Evolutionary conservation across 1,140 invertebrate genomes (phyloP).

Genomic region (Pogonomyrmex californicus): DNA sequence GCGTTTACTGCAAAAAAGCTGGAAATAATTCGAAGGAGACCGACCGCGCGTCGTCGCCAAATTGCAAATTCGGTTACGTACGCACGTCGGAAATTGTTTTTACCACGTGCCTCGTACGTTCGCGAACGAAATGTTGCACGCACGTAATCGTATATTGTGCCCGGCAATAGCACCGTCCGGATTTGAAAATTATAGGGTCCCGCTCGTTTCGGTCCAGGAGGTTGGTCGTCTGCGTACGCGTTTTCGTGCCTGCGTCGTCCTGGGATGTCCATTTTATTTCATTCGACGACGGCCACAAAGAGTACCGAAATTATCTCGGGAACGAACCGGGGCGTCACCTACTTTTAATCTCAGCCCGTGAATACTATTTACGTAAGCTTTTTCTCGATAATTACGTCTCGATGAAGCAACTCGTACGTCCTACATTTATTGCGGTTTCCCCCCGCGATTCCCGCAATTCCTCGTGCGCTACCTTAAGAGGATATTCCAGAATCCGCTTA

Average conservation of each 20-base stretch:
- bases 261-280: slow-evolving; percentile 28
- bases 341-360: neutral
- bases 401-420: neutral
- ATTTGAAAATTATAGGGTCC: slow-evolving; percentile 22
- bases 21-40: slow-evolving; percentile 30
- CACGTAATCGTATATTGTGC: slow-evolving; percentile 36
- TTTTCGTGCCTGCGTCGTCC: neutral
- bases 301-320: neutral
- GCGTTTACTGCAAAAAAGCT: slow-evolving; percentile 40
- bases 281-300: neutral
- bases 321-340: neutral
- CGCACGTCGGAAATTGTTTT: slow-evolving; percentile 49
- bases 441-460: slow-evolving; percentile 21
- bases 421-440: neutral
- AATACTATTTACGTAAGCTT: slow-evolving; percentile 15
- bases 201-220: neutral
- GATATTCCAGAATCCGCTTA: slow-evolving; percentile 46
- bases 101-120: neutral
- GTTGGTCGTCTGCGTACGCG: neutral
- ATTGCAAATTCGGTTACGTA: slow-evolving; percentile 42
- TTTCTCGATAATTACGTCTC: slow-evolving; percentile 42
- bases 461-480: slow-evolving; percentile 32
- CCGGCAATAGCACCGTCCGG: neutral
- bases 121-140: slow-evolving; percentile 5
- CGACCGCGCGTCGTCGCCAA: slow-evolving; percentile 8